Conservation (phyloP, 1,140 invertebrate species). For the Calycopis cecrops region DNA sequence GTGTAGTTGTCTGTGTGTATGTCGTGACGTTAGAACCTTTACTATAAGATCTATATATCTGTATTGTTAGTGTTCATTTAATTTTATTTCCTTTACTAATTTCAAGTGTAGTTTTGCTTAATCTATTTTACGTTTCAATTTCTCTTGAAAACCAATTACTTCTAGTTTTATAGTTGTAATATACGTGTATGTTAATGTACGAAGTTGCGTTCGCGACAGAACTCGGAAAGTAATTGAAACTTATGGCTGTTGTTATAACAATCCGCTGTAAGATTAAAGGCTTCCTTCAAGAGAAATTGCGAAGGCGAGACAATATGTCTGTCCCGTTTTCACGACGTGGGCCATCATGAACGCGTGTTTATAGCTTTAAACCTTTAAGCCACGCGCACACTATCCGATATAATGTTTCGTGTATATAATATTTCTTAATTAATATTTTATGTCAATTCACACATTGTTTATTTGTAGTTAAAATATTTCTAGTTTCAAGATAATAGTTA, state of each 20-base stretch:
- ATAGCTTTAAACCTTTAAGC: neutral
- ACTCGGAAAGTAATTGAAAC: too few relatives aligned
- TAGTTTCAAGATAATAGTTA: too few relatives aligned
- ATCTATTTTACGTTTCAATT: neutral
- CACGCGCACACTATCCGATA: neutral
- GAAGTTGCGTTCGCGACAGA: too few relatives aligned
- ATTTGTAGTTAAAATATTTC: too few relatives aligned
- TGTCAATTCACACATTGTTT: too few relatives aligned
- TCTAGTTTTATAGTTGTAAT: too few relatives aligned
- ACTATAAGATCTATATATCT: neutral
- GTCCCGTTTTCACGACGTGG: neutral
- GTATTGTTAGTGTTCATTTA: neutral
- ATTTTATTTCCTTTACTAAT: neutral
- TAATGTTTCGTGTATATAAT: too few relatives aligned
- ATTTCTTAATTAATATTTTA: too few relatives aligned
- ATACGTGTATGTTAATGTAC: too few relatives aligned
- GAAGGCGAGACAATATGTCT: constrained; percentile 5
- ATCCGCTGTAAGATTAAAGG: neutral
- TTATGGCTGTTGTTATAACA: too few relatives aligned
- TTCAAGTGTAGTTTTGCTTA: neutral
- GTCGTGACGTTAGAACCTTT: constrained; percentile 12
- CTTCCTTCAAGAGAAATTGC: constrained; percentile 7
- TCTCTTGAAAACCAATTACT: constrained; percentile 1
- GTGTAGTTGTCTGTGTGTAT: constrained; percentile 16
- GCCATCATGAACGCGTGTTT: neutral